Base-by-base conservation (phyloP, 2,113 vertebrate genomes). In the Choloepus hoffmanni region DNA sequence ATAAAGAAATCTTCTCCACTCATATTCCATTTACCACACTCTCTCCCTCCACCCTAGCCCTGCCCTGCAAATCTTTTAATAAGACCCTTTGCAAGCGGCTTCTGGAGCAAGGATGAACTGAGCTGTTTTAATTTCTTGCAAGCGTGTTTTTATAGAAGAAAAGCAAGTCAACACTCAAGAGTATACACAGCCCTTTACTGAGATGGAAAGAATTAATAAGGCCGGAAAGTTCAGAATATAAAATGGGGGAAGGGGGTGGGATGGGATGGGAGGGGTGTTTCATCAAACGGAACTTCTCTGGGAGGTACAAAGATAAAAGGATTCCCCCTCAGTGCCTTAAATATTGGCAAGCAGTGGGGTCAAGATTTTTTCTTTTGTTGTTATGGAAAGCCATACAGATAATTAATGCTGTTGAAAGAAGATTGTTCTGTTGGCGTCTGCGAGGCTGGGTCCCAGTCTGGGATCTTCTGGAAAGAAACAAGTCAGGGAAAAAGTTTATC, bases 331-430 rank as follows among this genome's bases (percentile, higher is more conserved):
- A 62, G 97, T 96, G 98, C 96, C 97, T 98, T 98, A 94, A 91
- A 98, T 98, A 98, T 98, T 98, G 98, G 98, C 98, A 98, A 98
- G 98, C 98, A 85, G 97, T 97, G 96, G 98, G 99, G 98, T 98
- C 98, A 98, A 98, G 98, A 98, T 97, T 97, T 98, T 96, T 97
- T 98, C 98, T 98, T 99, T 98, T 98, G 98, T 98, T 98, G 98
- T 98, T 98, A 97, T 98, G 98, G 98, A 98, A 98, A 98, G 98
- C 98, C 95, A 96, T 98, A 96, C 92, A 99, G 98, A 99, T 99
- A 99, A 99, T 99, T 99, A 99, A 99, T 98, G 98, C 98, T 98
- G 98, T 98, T 99, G 98, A 99, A 98, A 98, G 98, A 98, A 98
- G 98, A 97, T 97, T 96, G 98, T 97, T 97, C 97, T 95, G 91